Base-by-base conservation (phyloP, 2,797 vertebrate species). In the Diplodus sargus region DNA sequence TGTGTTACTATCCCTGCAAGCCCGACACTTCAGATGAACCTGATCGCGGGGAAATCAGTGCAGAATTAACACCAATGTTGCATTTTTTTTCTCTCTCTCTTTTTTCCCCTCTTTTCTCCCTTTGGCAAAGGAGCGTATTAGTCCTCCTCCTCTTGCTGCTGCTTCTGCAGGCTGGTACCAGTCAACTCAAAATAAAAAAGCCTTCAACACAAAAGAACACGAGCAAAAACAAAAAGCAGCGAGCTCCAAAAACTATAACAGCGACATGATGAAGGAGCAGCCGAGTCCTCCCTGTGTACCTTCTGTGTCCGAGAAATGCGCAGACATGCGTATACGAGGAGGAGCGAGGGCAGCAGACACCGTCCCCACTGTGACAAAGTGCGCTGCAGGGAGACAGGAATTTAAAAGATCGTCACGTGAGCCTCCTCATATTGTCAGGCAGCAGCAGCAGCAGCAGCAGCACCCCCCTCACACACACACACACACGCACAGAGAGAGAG, bases 301-400 rank as follows among this genome's bases (percentile, higher is more conserved):
- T 45, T 70, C 61, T 52, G 82, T 66, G 81, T 9, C 28, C 60
- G 28, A 70, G 56, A 74, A 62, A 69, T 3, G 59, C 76, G 30
- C 63, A 81, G 76, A 80, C 84, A 65, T 75, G 85, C 77, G 82
- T 76, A 34, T 34, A 56, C 30, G n/a, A 62, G 67, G n/a, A 68
- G 54, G 34, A 47, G 45, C 45, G 45, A 17, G 71, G 16, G 14
- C 34, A 56, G 47, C 74, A 28, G 66, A 74, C 70, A 47, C 66
- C 49, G n/a, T 13, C 52, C 69, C 82, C 34, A 77, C 91, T 85
- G 94, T 91, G 91, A 91, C 89, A 89, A 87, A 92, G 83, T 89
- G 89, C 90, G 94, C 94, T 92, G 95, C 96, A 90, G 94, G 90
- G 94, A 93, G 94, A 92, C 91, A 81, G 91, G 95, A 93, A 93